Percentiles rank a stretch among this genome's conserved stretches.
Conservation (phyloP, 2,888 invertebrate species). For the Hirtodrosophila histrioides region DNA sequence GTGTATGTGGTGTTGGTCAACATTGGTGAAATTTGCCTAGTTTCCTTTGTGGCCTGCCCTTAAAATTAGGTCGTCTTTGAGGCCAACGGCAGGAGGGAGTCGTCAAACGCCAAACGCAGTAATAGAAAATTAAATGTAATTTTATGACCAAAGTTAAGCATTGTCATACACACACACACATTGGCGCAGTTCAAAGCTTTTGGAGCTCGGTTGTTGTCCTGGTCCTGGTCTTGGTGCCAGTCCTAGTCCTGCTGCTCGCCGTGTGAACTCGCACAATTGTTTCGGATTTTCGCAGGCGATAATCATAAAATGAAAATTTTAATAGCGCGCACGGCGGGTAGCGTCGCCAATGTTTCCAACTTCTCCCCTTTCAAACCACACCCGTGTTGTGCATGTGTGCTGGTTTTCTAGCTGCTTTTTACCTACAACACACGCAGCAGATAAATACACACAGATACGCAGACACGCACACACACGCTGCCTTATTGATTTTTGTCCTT, state of each 20-base stretch:
- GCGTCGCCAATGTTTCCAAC: slow-evolving; percentile 5
- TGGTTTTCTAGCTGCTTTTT: slow-evolving; percentile 27
- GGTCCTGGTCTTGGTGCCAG: background rate
- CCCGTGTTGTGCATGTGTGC: slow-evolving; percentile 11
- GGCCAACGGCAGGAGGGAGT: slow-evolving; percentile 12
- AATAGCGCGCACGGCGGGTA: slow-evolving; percentile 49
- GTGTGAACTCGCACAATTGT: slow-evolving; percentile 67
- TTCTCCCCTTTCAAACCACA: background rate
- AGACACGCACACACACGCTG: slow-evolving; percentile 13
- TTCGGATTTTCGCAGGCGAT: slow-evolving; percentile 69
- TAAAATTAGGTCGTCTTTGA: slow-evolving; percentile 41
- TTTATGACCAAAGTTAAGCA: slow-evolving; percentile 74
- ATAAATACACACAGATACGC: slow-evolving; percentile 20
- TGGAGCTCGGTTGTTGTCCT: slow-evolving; percentile 3
- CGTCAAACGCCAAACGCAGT: slow-evolving; percentile 54
- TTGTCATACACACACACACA: slow-evolving; percentile 29
- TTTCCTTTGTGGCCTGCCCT: slow-evolving; percentile 13
- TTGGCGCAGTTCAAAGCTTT: slow-evolving; percentile 5
- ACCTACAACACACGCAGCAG: slow-evolving; percentile 2
- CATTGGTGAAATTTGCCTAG: slow-evolving; percentile 23
- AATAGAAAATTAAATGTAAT: slow-evolving; percentile 79
- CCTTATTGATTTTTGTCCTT: slow-evolving; percentile 63
- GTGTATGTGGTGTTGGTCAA: slow-evolving; percentile 19
- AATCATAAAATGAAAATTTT: slow-evolving; percentile 77
- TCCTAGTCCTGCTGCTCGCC: slow-evolving; percentile 4